Percentiles rank a stretch among this genome's conserved stretches.
phyloP scores from a whole-genome alignment of 2,888 invertebrate species.

The Noctua pronuba region DNA sequence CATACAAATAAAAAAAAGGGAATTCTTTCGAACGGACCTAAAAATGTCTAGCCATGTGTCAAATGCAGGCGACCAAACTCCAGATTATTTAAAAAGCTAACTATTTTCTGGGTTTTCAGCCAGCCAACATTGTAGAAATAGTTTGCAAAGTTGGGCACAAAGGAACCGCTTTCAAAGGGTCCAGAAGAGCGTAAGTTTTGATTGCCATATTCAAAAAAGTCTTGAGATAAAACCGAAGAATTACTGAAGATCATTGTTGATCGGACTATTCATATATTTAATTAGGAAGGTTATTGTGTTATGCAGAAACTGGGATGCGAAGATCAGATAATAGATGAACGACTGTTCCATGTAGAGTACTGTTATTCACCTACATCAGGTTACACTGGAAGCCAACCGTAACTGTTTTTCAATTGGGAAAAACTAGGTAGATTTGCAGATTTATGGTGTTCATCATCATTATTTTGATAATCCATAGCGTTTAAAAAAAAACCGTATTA shows the following conservation, averaged over 20 bases:
- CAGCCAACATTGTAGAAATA: conserved; percentile 10
- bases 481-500: not conserved
- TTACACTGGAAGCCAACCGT: not conserved
- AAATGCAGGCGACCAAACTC: conserved; percentile 18
- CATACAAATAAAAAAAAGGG: not conserved
- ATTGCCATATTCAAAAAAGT: conserved; percentile 12
- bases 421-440: not conserved
- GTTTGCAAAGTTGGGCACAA: conserved; percentile 16
- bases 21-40: not conserved
- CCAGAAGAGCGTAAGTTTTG: conserved; percentile 5
- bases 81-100: not conserved
- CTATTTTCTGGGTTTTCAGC: conserved; percentile 15
- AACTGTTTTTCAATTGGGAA: not conserved
- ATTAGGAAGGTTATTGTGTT: not conserved
- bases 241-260: not conserved
- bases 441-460: not conserved
- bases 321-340: not conserved
- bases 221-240: not conserved
- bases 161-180: conserved; percentile 6
- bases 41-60: not conserved
- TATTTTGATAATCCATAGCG: not conserved
- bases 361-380: not conserved
- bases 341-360: not conserved
- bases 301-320: not conserved
- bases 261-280: not conserved